Percentiles rank a stretch among this genome's conserved stretches.
phyloP scores from a whole-genome alignment of 2,888 invertebrate species.

The Morpho achilles region DNA sequence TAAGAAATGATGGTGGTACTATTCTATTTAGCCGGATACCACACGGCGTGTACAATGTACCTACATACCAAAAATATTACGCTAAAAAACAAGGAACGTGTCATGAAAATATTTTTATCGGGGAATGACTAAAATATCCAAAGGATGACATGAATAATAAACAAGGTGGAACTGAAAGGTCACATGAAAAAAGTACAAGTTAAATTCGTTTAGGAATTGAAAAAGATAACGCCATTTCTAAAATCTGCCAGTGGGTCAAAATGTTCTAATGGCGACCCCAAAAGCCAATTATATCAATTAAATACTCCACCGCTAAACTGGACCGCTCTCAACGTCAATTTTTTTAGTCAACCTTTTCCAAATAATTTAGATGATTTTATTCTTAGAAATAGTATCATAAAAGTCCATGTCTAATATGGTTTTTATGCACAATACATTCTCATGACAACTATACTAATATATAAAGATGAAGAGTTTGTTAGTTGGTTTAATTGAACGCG shows the following conservation, averaged over 20 bases:
- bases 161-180: slow-evolving; percentile 52
- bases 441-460: no score
- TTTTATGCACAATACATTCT: no score
- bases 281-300: slow-evolving; percentile 75
- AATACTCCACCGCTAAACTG: slow-evolving; percentile 57
- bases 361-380: no score
- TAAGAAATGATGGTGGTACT: no score
- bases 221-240: slow-evolving; percentile 54
- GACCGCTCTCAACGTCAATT: slow-evolving; percentile 20
- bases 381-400: no score
- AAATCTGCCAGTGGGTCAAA: slow-evolving; percentile 45
- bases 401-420: no score
- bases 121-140: slow-evolving; percentile 43
- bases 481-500: no score
- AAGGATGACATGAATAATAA: slow-evolving; percentile 64
- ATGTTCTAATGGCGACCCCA: slow-evolving; percentile 63
- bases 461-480: no score
- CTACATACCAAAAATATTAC: no score
- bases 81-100: background rate
- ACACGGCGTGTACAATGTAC: no score
- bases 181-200: slow-evolving; percentile 53
- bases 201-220: slow-evolving; percentile 45
- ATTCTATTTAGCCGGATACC: no score
- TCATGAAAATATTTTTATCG: slow-evolving; percentile 37
- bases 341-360: slow-evolving; percentile 13